A percentile compares a stretch with the other conserved stretches of the same genome.
Conservation (phyloP, 2,797 vertebrate species). For the Anniella stebbinsi region DNA sequence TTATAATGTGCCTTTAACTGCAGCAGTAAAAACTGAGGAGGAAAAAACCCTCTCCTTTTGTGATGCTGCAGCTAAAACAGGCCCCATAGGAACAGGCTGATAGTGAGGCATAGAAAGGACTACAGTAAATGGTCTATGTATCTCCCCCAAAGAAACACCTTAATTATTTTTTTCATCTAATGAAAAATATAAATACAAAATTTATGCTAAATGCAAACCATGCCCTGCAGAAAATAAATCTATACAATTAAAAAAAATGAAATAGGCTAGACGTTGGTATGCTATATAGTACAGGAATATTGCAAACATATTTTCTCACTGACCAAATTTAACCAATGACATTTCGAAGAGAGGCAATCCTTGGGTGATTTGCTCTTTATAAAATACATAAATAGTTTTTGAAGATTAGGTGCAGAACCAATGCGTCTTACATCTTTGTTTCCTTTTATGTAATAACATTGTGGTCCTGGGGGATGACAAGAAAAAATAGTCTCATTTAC, state of each 20-base stretch:
- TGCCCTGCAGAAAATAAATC: slow-evolving; percentile 12
- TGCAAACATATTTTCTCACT: slow-evolving; percentile 58
- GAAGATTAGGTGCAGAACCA: slow-evolving; percentile 62
- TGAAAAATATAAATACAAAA: neutral
- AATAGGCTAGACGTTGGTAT: neutral
- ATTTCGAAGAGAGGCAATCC: slow-evolving; percentile 42
- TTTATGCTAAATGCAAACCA: neutral
- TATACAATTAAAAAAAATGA: slow-evolving; percentile 29
- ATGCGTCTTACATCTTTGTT: slow-evolving; percentile 60
- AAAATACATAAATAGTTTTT: slow-evolving; percentile 70
- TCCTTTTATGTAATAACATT: slow-evolving; percentile 67
- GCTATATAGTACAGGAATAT: slow-evolving; percentile 54
- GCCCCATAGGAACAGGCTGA: neutral
- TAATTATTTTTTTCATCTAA: neutral
- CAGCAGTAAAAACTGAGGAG: neutral
- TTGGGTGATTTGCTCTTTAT: slow-evolving; percentile 63
- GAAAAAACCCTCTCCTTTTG: neutral
- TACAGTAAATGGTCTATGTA: neutral
- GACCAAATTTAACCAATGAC: slow-evolving; percentile 54
- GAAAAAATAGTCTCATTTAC: slow-evolving; percentile 74
- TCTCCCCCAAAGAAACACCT: neutral
- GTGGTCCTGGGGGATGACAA: slow-evolving; percentile 68
- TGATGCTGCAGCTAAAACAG: neutral
- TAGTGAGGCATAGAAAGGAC: neutral
- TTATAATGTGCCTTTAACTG: neutral